Base-by-base conservation (phyloP, 1,140 invertebrate genomes). In the Drosophila yakuba region DNA sequence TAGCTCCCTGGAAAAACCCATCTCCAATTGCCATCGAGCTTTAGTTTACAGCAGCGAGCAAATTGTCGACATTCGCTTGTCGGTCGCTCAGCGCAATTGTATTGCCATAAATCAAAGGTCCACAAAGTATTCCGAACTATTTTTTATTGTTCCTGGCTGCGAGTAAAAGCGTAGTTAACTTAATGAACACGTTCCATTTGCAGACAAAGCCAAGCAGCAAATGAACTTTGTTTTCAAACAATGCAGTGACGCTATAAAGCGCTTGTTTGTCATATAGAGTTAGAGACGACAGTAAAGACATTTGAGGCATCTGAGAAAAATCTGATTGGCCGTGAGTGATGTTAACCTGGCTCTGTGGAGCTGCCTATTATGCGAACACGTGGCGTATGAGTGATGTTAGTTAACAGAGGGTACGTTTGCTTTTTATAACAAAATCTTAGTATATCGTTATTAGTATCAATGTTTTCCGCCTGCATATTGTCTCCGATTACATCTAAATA, bases 181-280 rank as follows among this genome's bases (percentile, higher is more conserved):
- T 74, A 83, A 82, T 82, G 72, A 80, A 64, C 45, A 72, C 79
- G 62, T 73, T 63, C 59, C 71, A 69, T 68, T 75, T 68, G 54
- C 57, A 58, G 72, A 73, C 67, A 72, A 60, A 72, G 52, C 28
- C 66, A 11, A 72, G 67, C 66, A 60, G 54, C 38, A 51, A 72
- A 72, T 60, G 45, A 52, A 73, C 68, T 73, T 73, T 72, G 39
- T 72, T 45, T 32, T 45, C 45, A 47, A 72, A 74, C 73, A 75
- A 75, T 75, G 72, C 41, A 57, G 51, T 20, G 25, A 4, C 63
- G 39, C 48, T 48, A 71, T 68, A 68, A 71, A 75, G 73, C 60
- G 47, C 44, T 75, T 59, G 61, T 75, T 75, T 75, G 73, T 66
- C 73, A 59, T 48, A 54, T 66, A 57, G 38, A 15, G 6, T 32